phyloP scores from a whole-genome alignment of 2,797 vertebrate genomes.

The Macrochelys suwanniensis region DNA sequence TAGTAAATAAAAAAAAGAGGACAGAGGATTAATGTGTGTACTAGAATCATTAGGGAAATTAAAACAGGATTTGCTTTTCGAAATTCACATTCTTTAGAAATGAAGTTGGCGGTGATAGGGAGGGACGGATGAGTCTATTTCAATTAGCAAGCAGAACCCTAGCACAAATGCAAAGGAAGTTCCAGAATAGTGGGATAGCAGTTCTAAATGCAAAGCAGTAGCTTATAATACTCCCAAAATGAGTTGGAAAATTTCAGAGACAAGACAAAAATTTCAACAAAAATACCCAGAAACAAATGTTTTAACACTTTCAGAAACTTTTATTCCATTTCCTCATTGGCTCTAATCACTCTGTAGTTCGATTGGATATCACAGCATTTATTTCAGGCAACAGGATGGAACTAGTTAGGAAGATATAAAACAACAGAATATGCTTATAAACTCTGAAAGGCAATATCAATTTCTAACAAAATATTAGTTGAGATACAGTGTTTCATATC shows the following conservation, averaged over 20 bases:
- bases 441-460: slow-evolving; percentile 2
- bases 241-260: not conserved
- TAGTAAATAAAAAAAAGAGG: slow-evolving; percentile 50
- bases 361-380: not conserved
- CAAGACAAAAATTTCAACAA: not conserved
- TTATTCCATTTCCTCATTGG: not conserved
- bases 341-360: not conserved
- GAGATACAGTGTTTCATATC: not conserved
- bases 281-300: not conserved
- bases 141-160: not conserved
- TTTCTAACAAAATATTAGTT: not conserved
- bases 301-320: not conserved
- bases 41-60: slow-evolving; percentile 20
- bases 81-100: not conserved
- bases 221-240: not conserved
- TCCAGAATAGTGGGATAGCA: not conserved
- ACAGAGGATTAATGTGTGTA: not conserved
- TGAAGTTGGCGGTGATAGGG: not conserved
- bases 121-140: not conserved
- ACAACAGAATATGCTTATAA: not conserved
- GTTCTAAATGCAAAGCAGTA: accelerated
- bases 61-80: slow-evolving; percentile 10
- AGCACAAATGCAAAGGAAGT: not conserved
- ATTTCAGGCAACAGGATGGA: not conserved
- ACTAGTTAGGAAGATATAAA: not conserved